A percentile compares a stretch with the other conserved stretches of the same genome.
Conservation (phyloP, 1,140 invertebrate genomes). For the Drosophila setifemur region DNA sequence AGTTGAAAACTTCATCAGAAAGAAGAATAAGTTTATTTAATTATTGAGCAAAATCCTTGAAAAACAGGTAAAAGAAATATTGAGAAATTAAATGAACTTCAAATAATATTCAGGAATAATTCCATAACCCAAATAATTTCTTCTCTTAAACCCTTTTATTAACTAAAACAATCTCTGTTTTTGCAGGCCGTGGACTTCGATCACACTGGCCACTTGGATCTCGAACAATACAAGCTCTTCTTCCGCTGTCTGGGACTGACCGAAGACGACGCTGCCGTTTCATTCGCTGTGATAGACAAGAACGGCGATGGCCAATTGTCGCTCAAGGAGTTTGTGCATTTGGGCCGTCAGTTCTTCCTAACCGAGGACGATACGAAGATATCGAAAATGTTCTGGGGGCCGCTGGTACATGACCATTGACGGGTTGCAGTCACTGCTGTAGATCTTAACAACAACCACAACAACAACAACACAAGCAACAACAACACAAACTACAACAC, state of each 20-base stretch:
- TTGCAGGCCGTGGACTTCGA: conserved; percentile 91
- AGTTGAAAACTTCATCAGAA: no score
- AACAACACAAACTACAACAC: conserved; percentile 19
- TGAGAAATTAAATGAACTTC: no score
- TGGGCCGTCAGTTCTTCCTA: conserved; percentile 90
- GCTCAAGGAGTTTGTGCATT: conserved; percentile 89
- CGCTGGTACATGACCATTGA: conserved; percentile 84
- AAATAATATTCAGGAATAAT: no score
- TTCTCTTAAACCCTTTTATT: conserved; percentile 17
- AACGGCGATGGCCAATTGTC: conserved; percentile 90
- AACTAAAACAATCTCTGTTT: no score
- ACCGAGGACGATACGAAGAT: conserved; percentile 89
- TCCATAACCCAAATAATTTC: no score
- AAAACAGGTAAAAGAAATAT: no score
- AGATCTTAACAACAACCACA: conserved; percentile 44
- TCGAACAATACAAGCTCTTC: conserved; percentile 92
- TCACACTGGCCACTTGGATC: conserved; percentile 88
- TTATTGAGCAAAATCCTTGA: no score
- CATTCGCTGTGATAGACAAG: conserved; percentile 90
- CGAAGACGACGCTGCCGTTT: conserved; percentile 88
- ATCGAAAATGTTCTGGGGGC: conserved; percentile 93
- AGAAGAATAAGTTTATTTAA: no score
- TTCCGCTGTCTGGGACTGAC: conserved; percentile 90
- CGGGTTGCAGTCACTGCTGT: conserved; percentile 75
- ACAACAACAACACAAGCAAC: conserved; percentile 6